Base-by-base conservation (phyloP, 1,140 invertebrate genomes). In the Eupristina koningsbergeri region DNA sequence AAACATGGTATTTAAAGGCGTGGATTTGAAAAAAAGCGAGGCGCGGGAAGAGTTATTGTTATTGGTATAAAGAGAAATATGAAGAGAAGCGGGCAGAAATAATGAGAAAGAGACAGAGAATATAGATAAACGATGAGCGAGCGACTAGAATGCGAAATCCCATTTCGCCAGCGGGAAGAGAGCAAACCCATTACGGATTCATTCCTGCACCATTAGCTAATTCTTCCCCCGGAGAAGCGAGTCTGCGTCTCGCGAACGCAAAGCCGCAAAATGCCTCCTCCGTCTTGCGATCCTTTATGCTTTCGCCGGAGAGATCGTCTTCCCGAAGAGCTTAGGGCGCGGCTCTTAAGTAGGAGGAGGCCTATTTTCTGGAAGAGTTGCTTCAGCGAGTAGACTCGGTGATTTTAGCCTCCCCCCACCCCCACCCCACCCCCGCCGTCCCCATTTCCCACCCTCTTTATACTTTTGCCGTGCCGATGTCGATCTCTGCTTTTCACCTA, bases 151-250 rank as follows among this genome's bases (percentile, higher is more conserved):
- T 41, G 73, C 89, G 85, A 91, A 92, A 91, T 91, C 91, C 90
- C 90, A 88, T 88, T 89, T 90, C 88, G 90, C 86, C 88, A 87
- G 86, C 87, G 73, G 88, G 88, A 92, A 92, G 91, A 91, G 89
- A 88, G 89, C 90, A 91, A 92, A 92, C 89, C 91, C 91, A 92
- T 92, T 92, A 92, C 88, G 91, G 91, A 92, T 92, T 92, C 91
- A 92, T 92, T n/a, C 91, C 89, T 91, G 90, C 90, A 89, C 90
- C 90, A 92, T 92, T 92, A 92, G 90, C 91, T 92, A 92, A 92
- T 92, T 92, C 91, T 91, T 91, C 88, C 84, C 79, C 78, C 78
- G 78, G 19, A 84, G 69, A 22, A 84, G 76, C 53, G 64, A 45
- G 19, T 69, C 78, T 80, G n/a, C 22, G 75, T 61, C 53, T 29